These are phyloP conservation scores for Athene cunicularia DNA, from an alignment of 2,113 vertebrate genomes.

Conservation along the genomic window DNA sequence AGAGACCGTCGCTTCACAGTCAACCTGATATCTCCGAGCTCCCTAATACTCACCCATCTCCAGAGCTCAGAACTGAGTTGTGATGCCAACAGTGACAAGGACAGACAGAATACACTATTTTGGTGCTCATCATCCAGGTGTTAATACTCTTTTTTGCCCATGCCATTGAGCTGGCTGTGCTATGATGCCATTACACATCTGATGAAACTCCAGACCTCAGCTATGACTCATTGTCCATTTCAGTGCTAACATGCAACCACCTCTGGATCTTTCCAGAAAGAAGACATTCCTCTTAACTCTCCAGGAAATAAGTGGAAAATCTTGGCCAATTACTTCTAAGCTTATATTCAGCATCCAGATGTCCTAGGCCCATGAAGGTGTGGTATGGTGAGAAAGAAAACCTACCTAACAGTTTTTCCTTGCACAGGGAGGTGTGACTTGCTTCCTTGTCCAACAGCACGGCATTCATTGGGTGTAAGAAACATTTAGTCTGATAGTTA, in stretches of 20 bases:
- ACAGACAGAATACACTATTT: background rate
- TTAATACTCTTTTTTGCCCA: background rate
- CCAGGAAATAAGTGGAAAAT: background rate
- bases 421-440: background rate
- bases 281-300: background rate
- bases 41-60: background rate
- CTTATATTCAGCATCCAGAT: background rate
- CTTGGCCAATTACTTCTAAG: background rate
- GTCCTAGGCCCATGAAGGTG: background rate
- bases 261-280: background rate
- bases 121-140: fast-evolving
- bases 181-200: background rate
- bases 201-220: background rate
- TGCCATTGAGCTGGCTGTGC: background rate
- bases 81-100: background rate
- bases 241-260: background rate
- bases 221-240: background rate
- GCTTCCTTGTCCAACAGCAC: background rate
- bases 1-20: background rate
- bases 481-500: background rate
- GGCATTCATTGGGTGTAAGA: background rate
- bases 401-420: background rate
- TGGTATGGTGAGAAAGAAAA: background rate
- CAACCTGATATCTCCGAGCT: background rate
- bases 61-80: background rate